Conservation (phyloP, 2,797 vertebrate species). For the Balearica regulorum region DNA sequence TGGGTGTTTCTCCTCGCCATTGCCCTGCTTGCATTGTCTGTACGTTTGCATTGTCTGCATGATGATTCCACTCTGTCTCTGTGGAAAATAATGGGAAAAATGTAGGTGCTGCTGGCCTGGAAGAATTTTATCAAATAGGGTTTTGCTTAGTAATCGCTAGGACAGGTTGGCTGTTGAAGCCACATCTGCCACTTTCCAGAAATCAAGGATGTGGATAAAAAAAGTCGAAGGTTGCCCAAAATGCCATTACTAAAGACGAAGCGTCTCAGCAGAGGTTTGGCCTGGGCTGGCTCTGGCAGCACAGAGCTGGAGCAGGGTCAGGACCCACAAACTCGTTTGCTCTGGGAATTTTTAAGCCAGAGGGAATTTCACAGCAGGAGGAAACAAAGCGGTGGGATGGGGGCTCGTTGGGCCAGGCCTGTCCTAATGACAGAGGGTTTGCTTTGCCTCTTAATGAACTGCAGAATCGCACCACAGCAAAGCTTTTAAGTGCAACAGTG, state of each 20-base stretch:
- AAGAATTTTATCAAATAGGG: neutral
- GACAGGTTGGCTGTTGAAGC: neutral
- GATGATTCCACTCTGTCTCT: neutral
- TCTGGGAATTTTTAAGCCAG: neutral
- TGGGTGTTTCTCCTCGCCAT: neutral
- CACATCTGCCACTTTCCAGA: neutral
- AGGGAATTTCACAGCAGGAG: neutral
- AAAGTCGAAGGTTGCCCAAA: neutral
- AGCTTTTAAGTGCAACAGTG: neutral
- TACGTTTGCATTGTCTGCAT: too few species aligned
- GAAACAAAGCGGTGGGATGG: fast-evolving
- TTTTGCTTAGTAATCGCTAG: neutral
- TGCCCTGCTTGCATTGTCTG: neutral
- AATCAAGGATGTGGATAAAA: neutral
- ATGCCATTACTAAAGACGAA: neutral
- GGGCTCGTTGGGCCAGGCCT: neutral
- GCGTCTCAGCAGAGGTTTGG: neutral
- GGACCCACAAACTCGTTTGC: neutral
- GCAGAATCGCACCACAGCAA: neutral
- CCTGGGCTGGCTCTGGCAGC: neutral
- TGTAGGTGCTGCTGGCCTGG: neutral
- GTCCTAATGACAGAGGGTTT: neutral
- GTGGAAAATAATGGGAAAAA: neutral
- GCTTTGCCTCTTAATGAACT: neutral
- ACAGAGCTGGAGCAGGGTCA: neutral